Conservation (phyloP, 2,113 vertebrate genomes). For the Pelecanus crispus region DNA sequence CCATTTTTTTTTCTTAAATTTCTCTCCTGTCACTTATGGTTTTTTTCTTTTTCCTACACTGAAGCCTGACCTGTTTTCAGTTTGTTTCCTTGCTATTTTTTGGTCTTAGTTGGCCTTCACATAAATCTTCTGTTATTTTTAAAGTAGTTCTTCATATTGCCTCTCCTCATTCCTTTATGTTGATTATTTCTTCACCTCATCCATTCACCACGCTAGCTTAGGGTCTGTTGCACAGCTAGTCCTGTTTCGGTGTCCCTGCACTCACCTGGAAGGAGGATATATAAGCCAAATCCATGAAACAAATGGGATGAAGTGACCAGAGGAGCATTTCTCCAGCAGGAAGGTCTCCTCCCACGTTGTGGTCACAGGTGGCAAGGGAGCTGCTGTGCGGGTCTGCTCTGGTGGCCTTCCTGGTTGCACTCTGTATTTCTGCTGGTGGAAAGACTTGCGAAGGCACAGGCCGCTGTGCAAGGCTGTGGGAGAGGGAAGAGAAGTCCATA, state of each 20-base stretch:
- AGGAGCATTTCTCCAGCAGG: not conserved
- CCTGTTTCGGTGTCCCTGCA: not conserved
- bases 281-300: not conserved
- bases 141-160: not conserved
- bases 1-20: not conserved
- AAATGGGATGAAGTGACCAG: not conserved
- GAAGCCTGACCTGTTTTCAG: not conserved
- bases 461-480: not conserved
- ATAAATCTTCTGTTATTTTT: not conserved
- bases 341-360: not conserved
- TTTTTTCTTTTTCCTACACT: not conserved
- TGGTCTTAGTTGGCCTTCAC: not conserved
- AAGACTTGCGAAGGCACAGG: not conserved
- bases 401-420: not conserved
- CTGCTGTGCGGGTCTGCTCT: not conserved
- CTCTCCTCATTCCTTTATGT: not conserved
- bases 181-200: not conserved
- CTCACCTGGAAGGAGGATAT: not conserved
- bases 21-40: not conserved
- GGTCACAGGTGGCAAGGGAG: not conserved
- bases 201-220: not conserved
- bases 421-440: not conserved
- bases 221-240: not conserved
- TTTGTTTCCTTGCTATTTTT: not conserved
- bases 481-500: not conserved